Conservation (phyloP, 2,888 invertebrate species). For the Athrips mouffetella region DNA sequence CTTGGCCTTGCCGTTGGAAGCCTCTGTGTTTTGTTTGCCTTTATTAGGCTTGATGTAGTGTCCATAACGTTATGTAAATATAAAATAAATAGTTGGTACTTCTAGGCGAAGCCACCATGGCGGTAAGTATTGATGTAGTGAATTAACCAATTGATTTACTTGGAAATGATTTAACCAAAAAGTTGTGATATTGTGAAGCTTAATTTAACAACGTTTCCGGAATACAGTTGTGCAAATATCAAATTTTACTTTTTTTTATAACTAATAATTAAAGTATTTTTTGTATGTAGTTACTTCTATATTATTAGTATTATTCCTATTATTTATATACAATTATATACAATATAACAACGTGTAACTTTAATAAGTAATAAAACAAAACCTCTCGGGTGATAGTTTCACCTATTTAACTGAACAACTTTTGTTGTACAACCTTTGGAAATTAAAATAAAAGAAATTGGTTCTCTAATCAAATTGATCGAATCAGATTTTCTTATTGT, state of each 20-base stretch:
- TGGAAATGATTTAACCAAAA: conserved; percentile 21
- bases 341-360: too few relatives aligned
- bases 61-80: conserved; percentile 51
- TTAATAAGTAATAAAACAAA: too few relatives aligned
- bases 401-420: too few relatives aligned
- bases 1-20: conserved; percentile 60
- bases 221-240: conserved; percentile 59
- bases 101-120: conserved; percentile 34
- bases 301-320: too few relatives aligned
- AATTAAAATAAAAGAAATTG: too few relatives aligned
- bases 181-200: conserved; percentile 56
- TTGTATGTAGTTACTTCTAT: too few relatives aligned
- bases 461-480: too few relatives aligned
- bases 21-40: conserved; percentile 72
- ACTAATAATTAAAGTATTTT: background rate
- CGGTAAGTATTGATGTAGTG: conserved; percentile 63
- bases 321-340: too few relatives aligned
- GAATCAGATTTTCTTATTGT: too few relatives aligned
- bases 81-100: conserved; percentile 50
- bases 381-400: too few relatives aligned
- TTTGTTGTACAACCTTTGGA: too few relatives aligned
- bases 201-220: conserved; percentile 42
- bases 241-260: conserved; percentile 2
- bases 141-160: conserved; percentile 3
- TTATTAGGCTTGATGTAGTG: conserved; percentile 74